Conservation (phyloP, 2,888 invertebrate genomes). For the Mythimna pallens region DNA sequence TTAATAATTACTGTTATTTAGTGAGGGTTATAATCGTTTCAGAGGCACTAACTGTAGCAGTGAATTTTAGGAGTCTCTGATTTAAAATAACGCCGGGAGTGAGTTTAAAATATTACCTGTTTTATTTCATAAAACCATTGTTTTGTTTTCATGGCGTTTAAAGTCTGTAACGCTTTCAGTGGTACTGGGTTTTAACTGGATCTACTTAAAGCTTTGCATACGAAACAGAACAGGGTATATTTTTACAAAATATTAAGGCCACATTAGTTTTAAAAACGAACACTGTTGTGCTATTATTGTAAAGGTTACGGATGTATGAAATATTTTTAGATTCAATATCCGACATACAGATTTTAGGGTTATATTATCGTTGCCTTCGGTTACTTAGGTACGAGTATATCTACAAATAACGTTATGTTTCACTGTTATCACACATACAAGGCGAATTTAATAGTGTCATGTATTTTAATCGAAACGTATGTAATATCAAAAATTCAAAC, state of each 20-base stretch:
- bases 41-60: slow-evolving; percentile 36
- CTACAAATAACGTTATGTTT: no score
- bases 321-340: no score
- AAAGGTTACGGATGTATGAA: neutral
- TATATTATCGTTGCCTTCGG: no score
- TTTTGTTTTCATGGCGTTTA: slow-evolving; percentile 30
- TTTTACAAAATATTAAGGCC: slow-evolving; percentile 3
- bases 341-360: no score
- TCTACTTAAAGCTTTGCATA: slow-evolving; percentile 39
- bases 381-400: no score
- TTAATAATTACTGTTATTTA: slow-evolving; percentile 61
- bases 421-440: no score
- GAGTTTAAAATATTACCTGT: slow-evolving; percentile 26
- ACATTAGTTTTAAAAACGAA: neutral
- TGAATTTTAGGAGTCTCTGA: slow-evolving; percentile 47
- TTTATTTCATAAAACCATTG: slow-evolving; percentile 12
- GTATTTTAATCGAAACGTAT: no score
- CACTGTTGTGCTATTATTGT: neutral
- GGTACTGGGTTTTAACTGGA: slow-evolving; percentile 27
- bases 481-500: no score
- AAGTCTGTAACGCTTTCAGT: slow-evolving; percentile 14
- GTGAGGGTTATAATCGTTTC: slow-evolving; percentile 55
- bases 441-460: no score
- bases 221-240: slow-evolving; percentile 31
- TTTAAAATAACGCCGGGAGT: slow-evolving; percentile 31